Evolutionary conservation across 2,888 invertebrate species (phyloP), one percentile per base, ranked within the genome.

Genomic region (Pseudococcus longispinus): DNA sequence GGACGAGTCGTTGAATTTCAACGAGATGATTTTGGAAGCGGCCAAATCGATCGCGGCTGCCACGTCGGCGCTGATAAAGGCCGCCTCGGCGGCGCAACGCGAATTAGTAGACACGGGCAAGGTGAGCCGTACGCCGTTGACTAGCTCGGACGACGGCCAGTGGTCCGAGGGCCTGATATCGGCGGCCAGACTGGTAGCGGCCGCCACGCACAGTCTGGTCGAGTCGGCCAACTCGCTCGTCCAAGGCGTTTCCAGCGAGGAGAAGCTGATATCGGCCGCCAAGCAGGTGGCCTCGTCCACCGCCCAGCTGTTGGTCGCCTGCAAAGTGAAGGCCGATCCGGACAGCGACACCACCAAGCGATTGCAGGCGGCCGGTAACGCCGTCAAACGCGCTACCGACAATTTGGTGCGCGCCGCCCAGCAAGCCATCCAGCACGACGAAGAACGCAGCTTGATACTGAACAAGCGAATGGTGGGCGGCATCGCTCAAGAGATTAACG

Each of bases 1-100:
- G 5, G 97, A 98, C 90, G 97, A 98, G 91, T 96, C 94, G 89
- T 93, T 99, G 91, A 98, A 98, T 92, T 99, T 99, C 91, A 99
- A 99, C 91, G 99, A 98, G 92, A 98, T 99, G 95, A 99, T 99
- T 89, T 91, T 99, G 90, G 98, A 98, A 90, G 99, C 99, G 0
- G 99, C 99, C 65, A 98, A 98, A 92, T 97, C 97, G 2, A 99
- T 99, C 89, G 97, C 98, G 89, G 95, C 97, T 0, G 99, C 99
- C 0, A 99, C 99, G 0, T 97, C 98, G 0, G 98, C 98, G 0
- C 92, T 99, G 5, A 97, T 99, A 0, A 95, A 98, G 89, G 98
- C 99, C 0, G 99, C 99, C 0, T 97, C 97, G 87, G 96, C 97
- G 6, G 99, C 99, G 0, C 99, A 99, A 91, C 92, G 97, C 88